Base-by-base conservation (phyloP, 2,888 invertebrate species). In the Drosophila colorata region DNA sequence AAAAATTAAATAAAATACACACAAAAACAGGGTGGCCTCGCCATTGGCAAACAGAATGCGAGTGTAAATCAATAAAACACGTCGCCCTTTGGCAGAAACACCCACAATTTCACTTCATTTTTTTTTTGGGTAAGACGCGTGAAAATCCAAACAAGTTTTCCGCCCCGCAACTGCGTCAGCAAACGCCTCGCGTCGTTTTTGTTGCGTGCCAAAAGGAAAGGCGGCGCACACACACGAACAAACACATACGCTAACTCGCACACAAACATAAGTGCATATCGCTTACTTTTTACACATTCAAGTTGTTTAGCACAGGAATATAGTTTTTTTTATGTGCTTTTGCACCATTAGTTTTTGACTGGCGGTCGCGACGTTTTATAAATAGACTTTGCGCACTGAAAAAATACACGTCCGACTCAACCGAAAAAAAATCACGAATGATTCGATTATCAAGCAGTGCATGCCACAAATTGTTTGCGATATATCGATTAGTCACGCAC, bases 131-230 rank as follows among this genome's bases (percentile, higher is more conserved):
- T 47, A 40, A 63, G 67, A 69, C 61, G 47, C 52, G 67, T 59
- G 74, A 77, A 83, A 79, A 80, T 63, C 68, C 60, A 79, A 83
- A 87, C 79, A 70, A 81, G 81, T 79, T 83, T 83, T 74, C 74
- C 81, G 65, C 68, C 55, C 59, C 69, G 64, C 69, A 69, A 55
- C 51, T 64, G 74, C 64, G 67, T 56, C 78, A 70, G 20, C 60
- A 52, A 73, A 52, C 14, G 33, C 53, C 51, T 25, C 31, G 37
- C 64, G 48, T 58, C 20, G 47, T 43, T 65, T 58, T 59, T 63
- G 28, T 64, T 44, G 41, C 52, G 37, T 55, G 33, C 53, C 25
- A 6, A 53, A 70, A 48, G 40, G 35, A 57, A 64, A 59, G 37
- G 38, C 48, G 23, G 31, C 14, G 18, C 44, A 49, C 53, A 55